Evolutionary conservation across 2,113 vertebrate species (phyloP).

Genomic region (Corvus moneduloides): DNA sequence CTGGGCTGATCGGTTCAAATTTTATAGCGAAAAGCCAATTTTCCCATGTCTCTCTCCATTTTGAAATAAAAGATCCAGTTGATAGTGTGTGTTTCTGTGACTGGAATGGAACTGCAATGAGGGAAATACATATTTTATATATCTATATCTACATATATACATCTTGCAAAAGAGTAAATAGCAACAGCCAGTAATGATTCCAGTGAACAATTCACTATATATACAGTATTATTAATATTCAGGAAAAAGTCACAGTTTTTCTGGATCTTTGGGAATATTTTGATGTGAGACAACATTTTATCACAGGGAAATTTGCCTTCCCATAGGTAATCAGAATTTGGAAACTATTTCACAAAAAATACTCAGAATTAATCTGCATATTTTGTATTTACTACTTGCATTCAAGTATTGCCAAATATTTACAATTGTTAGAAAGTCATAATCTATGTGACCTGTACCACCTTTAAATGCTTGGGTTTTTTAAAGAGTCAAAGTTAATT

Average conservation of each 20-base stretch:
- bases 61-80: neutral
- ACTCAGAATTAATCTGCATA: neutral
- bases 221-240: neutral
- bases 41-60: neutral
- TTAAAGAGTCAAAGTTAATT: neutral
- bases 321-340: neutral
- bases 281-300: neutral
- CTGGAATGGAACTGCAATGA: neutral
- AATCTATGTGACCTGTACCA: neutral
- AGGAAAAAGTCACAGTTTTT: neutral
- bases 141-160: neutral
- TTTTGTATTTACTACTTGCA: neutral
- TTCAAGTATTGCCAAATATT: neutral
- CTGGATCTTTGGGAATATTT: neutral
- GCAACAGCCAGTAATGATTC: neutral
- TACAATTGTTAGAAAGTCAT: neutral
- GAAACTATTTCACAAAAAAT: neutral
- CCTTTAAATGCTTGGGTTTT: neutral
- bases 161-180: neutral
- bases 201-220: neutral
- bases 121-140: neutral
- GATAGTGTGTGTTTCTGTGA: neutral
- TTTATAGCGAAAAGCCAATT: neutral
- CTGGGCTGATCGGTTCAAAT: neutral
- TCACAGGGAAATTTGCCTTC: neutral